Percentiles rank a stretch among this genome's conserved stretches.
phyloP scores from a whole-genome alignment of 2,113 vertebrate genomes.

The Castor canadensis region DNA sequence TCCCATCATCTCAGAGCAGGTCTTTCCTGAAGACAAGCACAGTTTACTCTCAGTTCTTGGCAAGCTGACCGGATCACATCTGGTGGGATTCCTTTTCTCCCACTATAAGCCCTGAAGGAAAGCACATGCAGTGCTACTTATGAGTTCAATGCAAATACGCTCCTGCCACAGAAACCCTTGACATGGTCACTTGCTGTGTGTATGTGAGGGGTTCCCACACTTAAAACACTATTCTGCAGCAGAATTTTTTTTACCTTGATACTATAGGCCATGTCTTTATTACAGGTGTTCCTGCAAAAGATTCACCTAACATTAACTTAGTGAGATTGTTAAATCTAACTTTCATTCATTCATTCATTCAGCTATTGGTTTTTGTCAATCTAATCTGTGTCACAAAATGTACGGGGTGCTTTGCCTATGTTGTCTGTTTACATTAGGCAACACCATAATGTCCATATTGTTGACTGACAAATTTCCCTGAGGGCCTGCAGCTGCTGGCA shows the following conservation, averaged over 20 bases:
- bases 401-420: too few species aligned
- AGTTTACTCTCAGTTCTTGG: background rate
- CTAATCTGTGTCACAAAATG: accelerated
- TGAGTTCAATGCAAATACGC: too few species aligned
- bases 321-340: background rate
- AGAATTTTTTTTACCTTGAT: background rate
- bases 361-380: background rate
- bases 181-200: too few species aligned
- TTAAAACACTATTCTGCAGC: background rate
- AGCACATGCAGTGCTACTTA: too few species aligned
- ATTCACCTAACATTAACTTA: background rate
- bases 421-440: too few species aligned
- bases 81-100: constrained; percentile 77
- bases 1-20: constrained; percentile 44
- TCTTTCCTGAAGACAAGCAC: constrained; percentile 46
- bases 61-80: constrained; percentile 72
- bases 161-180: background rate
- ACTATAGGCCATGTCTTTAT: background rate
- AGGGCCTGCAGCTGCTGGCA: background rate
- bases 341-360: background rate
- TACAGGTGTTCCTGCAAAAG: background rate
- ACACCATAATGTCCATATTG: background rate
- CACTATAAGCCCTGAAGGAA: too few species aligned
- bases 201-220: too few species aligned
- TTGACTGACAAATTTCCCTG: background rate